Conservation (phyloP, 2,797 vertebrate genomes). For the Pseudochirops corinnae region DNA sequence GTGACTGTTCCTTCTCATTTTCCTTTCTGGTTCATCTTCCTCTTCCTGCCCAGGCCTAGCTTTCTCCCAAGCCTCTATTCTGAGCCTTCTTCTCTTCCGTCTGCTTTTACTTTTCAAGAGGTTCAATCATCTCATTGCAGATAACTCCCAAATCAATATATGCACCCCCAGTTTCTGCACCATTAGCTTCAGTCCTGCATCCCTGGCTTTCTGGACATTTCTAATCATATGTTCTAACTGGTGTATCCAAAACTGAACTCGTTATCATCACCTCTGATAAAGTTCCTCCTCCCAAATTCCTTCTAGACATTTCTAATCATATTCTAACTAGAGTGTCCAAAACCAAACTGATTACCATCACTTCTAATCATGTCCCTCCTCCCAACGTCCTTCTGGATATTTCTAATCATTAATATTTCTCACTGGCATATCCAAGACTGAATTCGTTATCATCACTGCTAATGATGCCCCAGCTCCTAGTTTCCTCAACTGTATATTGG, state of each 20-base stretch:
- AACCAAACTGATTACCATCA: not conserved
- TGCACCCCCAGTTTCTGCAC: not conserved
- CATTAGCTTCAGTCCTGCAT: not conserved
- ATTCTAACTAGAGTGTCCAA: no score
- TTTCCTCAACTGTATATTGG: not conserved
- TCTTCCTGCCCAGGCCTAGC: not conserved
- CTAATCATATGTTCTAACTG: not conserved
- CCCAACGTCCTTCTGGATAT: not conserved
- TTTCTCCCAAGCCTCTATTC: not conserved
- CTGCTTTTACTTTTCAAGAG: not conserved
- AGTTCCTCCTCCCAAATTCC: not conserved
- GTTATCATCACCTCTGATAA: not conserved
- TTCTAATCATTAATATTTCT: not conserved
- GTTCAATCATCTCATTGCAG: not conserved
- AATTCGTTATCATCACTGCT: not conserved
- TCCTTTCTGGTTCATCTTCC: not conserved
- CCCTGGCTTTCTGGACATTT: not conserved
- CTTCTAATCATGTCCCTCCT: not conserved
- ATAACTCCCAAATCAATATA: not conserved
- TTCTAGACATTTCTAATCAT: not conserved
- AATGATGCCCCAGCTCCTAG: not conserved
- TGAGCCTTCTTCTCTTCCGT: not conserved
- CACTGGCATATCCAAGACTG: not conserved
- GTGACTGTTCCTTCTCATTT: not conserved
- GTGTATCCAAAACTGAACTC: not conserved